Conservation (phyloP, 2,888 invertebrate species). For the Nasonia oneida region DNA sequence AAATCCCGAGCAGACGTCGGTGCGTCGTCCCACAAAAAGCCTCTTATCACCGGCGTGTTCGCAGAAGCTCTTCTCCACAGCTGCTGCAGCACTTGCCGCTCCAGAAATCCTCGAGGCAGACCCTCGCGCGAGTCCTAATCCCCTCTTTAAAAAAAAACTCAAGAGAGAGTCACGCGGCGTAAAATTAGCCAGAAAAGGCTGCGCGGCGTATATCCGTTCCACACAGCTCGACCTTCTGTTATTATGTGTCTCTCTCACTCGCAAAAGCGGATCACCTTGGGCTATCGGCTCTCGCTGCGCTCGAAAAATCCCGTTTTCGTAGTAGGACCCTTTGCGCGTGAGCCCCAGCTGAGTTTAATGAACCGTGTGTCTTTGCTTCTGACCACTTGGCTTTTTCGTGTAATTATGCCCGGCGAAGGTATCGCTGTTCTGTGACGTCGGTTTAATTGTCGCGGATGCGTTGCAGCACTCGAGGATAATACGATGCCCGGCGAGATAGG, state of each 20-base stretch:
- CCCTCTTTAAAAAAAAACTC: background rate
- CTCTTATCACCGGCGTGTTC: background rate
- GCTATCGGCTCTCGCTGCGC: background rate
- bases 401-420: background rate
- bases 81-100: background rate
- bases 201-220: background rate
- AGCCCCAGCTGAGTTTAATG: background rate
- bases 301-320: slow-evolving; percentile 6
- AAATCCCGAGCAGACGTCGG: background rate
- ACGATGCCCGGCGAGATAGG: background rate
- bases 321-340: too few relatives aligned
- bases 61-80: background rate
- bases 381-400: background rate
- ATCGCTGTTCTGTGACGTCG: background rate
- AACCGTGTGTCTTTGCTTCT: background rate
- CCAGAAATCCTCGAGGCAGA: background rate
- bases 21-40: background rate
- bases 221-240: slow-evolving; percentile 21
- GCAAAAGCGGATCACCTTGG: slow-evolving; percentile 41
- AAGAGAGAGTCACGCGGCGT: slow-evolving; percentile 2
- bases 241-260: background rate
- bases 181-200: too few relatives aligned
- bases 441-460: background rate
- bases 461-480: background rate
- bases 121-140: background rate